phyloP scores from a whole-genome alignment of 1,140 invertebrate species.

The Cydia strobilella region DNA sequence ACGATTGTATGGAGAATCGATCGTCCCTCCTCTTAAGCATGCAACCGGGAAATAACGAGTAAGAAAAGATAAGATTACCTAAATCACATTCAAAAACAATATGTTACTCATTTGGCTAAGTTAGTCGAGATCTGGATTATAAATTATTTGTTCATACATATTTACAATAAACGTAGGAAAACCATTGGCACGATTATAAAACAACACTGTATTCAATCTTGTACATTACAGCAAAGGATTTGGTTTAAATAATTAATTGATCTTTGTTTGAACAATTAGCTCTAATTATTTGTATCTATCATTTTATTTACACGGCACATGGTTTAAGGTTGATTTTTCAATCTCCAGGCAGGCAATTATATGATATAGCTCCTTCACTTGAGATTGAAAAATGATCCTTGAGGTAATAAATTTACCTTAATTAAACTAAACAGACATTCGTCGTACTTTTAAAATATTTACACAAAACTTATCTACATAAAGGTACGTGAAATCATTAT shows the following conservation, averaged over 20 bases:
- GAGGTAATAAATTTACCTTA: slow-evolving; percentile 60
- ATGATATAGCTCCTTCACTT: background rate
- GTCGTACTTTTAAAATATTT: slow-evolving; percentile 62
- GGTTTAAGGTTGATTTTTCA: slow-evolving; percentile 23
- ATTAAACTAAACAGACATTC: slow-evolving; percentile 55
- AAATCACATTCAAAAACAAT: background rate
- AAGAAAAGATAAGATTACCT: background rate
- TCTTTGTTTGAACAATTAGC: slow-evolving; percentile 35
- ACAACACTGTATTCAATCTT: slow-evolving; percentile 60
- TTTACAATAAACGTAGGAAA: slow-evolving; percentile 52
- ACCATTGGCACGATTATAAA: slow-evolving; percentile 66
- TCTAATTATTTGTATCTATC: slow-evolving; percentile 35
- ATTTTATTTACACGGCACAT: slow-evolving; percentile 59
- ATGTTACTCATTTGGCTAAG: slow-evolving; percentile 16
- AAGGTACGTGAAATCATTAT: slow-evolving; percentile 65
- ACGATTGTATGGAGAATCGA: too few species aligned
- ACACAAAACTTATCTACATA: slow-evolving; percentile 69
- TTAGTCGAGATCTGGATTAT: slow-evolving; percentile 33
- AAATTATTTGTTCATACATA: slow-evolving; percentile 40
- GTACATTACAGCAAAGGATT: slow-evolving; percentile 74
- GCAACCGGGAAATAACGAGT: background rate
- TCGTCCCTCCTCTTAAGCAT: too few species aligned
- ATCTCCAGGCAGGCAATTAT: background rate
- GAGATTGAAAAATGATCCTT: slow-evolving; percentile 3
- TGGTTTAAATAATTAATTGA: slow-evolving; percentile 60